Conservation (phyloP, 2,888 invertebrate species). For the Sarcophaga carnaria region DNA sequence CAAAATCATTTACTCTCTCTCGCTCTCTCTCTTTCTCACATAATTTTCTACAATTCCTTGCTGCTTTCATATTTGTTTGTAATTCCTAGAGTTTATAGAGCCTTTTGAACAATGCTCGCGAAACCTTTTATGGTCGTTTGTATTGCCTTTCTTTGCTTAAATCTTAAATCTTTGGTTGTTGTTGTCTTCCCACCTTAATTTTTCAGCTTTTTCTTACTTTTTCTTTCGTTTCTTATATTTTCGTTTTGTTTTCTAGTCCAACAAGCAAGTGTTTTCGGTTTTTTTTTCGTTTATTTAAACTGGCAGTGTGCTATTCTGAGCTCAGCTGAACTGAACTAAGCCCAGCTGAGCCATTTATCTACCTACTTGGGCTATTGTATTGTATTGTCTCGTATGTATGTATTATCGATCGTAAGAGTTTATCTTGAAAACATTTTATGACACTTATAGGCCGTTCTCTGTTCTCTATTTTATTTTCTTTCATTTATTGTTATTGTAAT, state of each 20-base stretch:
- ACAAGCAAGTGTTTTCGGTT: constrained; percentile 60
- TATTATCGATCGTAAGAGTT: constrained; percentile 54
- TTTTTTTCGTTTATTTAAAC: constrained; percentile 1
- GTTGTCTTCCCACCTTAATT: constrained; percentile 5
- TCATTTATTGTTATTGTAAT: constrained; percentile 31
- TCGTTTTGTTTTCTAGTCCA: constrained; percentile 34
- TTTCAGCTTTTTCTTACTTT: background rate
- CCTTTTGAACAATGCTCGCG: constrained; percentile 22
- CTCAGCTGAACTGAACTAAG: too few species aligned
- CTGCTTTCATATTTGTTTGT: background rate
- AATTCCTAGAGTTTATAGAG: constrained; percentile 32
- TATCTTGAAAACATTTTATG: constrained; percentile 61
- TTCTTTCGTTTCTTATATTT: constrained; percentile 8
- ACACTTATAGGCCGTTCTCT: constrained; percentile 57
- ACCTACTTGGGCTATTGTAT: constrained; percentile 35
- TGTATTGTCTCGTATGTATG: background rate
- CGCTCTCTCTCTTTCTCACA: background rate
- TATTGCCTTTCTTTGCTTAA: background rate
- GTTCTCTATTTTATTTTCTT: background rate
- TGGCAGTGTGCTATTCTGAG: too few species aligned
- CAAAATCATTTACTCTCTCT: constrained; percentile 45
- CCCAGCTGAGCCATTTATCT: constrained; percentile 41
- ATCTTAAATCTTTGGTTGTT: background rate
- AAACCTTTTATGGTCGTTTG: constrained; percentile 37
- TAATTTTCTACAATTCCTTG: background rate